Conservation (phyloP, 2,113 vertebrate species). For the Rhinopomastus cyanomelas region DNA sequence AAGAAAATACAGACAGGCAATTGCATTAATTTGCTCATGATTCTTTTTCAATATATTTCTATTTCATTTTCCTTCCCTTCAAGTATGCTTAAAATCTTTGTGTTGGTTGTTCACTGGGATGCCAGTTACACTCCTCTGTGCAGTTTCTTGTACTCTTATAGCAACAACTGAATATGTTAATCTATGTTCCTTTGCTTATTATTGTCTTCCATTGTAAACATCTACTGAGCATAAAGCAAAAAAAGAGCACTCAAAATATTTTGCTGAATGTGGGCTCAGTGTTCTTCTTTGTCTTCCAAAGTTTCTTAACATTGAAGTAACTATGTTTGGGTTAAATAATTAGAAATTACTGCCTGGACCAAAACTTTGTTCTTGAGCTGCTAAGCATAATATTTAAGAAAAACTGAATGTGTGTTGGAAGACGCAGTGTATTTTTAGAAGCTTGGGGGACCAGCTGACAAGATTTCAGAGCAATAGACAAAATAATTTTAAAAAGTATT, state of each 20-base stretch:
- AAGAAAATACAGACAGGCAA: not conserved
- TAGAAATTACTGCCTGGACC: not conserved
- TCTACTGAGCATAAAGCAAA: not conserved
- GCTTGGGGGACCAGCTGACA: conserved; percentile 6
- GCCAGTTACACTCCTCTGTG: not conserved
- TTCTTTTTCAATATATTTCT: not conserved
- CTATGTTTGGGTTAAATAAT: not conserved
- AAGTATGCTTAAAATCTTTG: not conserved
- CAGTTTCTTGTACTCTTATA: not conserved
- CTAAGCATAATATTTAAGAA: not conserved
- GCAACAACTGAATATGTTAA: not conserved
- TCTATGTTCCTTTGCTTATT: not conserved
- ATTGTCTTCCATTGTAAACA: not conserved
- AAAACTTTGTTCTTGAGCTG: not conserved
- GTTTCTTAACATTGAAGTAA: not conserved
- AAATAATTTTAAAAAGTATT: not conserved
- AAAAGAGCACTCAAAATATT: not conserved
- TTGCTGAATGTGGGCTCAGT: not conserved
- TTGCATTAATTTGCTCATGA: not conserved
- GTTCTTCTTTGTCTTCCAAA: not conserved
- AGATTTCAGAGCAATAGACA: not conserved
- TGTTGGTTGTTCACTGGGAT: not conserved
- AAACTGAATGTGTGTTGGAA: not conserved
- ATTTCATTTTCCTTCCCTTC: not conserved
- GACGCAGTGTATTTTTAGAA: not conserved